These are phyloP conservation scores for Coluber constrictor DNA, from an alignment of 2,797 vertebrate species.

Conservation along the genomic window DNA sequence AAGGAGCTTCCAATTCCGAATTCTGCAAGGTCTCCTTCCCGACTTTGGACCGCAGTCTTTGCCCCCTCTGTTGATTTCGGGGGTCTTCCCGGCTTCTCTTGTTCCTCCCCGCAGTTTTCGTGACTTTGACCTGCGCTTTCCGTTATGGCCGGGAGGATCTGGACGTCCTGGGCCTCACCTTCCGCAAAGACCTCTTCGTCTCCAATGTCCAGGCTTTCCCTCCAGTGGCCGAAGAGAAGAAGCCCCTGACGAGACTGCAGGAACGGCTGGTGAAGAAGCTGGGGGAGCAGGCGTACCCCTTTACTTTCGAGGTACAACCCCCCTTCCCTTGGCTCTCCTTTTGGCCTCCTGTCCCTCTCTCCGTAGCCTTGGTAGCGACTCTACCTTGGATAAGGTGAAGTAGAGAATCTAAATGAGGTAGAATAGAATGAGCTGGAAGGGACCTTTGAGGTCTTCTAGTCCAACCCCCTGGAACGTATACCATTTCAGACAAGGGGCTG, in stretches of 20 bases:
- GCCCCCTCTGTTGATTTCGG: not conserved
- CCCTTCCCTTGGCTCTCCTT: not conserved
- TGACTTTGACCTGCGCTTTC: conserved; percentile 94
- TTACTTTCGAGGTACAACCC: conserved; percentile 82
- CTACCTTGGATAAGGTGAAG: too few species aligned
- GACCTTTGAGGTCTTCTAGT: too few species aligned
- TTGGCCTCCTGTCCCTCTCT: fast-evolving
- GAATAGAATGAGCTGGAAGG: too few species aligned
- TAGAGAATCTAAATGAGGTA: too few species aligned
- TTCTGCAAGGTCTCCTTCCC: not conserved
- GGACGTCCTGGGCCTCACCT: conserved; percentile 91
- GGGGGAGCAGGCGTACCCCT: conserved; percentile 90
- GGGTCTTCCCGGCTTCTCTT: too few species aligned
- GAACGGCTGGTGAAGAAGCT: conserved; percentile 93
- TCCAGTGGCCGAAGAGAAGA: conserved; percentile 81
- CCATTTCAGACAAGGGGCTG: too few species aligned
- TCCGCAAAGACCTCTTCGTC: conserved; percentile 91
- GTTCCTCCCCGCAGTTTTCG: conserved; percentile 79
- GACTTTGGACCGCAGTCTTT: not conserved
- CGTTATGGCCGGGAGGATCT: conserved; percentile 94
- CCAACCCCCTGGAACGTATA: too few species aligned
- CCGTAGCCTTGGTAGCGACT: too few species aligned
- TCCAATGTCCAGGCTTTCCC: conserved; percentile 90
- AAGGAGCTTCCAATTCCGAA: not conserved
- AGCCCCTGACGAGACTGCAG: conserved; percentile 85